These are phyloP conservation scores for Coelogynopora nodosa DNA, from an alignment of 2,888 invertebrate species.

Conservation along the genomic window DNA sequence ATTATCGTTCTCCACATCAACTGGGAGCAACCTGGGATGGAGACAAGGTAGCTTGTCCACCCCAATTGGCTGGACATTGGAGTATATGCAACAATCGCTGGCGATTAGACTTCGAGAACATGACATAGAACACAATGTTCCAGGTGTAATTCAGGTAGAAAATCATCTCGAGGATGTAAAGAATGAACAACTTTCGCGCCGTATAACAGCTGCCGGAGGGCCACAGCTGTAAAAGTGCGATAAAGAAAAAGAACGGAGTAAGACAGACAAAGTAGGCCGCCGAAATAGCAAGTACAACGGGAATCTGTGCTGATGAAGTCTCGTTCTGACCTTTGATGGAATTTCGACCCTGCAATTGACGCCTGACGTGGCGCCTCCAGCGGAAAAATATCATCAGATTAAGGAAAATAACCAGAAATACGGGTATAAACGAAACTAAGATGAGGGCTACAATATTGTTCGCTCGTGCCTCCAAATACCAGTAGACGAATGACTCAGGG, in stretches of 20 bases:
- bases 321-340: background rate
- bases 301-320: background rate
- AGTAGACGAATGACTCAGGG: background rate
- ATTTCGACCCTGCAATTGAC: background rate
- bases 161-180: background rate
- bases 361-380: background rate
- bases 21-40: no score
- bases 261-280: background rate
- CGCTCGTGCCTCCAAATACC: background rate
- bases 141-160: slow-evolving; percentile 18
- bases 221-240: background rate
- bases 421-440: background rate
- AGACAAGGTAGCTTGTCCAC: no score
- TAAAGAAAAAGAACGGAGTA: background rate
- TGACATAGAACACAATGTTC: background rate
- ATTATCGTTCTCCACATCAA: no score
- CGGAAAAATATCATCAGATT: background rate
- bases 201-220: background rate
- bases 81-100: background rate
- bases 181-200: background rate
- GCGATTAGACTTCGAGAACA: background rate
- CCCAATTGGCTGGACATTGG: no score
- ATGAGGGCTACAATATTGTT: background rate
- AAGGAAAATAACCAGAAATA: background rate
- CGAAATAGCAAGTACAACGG: background rate